phyloP scores from a whole-genome alignment of 2,888 invertebrate species.

The Apamea anceps region DNA sequence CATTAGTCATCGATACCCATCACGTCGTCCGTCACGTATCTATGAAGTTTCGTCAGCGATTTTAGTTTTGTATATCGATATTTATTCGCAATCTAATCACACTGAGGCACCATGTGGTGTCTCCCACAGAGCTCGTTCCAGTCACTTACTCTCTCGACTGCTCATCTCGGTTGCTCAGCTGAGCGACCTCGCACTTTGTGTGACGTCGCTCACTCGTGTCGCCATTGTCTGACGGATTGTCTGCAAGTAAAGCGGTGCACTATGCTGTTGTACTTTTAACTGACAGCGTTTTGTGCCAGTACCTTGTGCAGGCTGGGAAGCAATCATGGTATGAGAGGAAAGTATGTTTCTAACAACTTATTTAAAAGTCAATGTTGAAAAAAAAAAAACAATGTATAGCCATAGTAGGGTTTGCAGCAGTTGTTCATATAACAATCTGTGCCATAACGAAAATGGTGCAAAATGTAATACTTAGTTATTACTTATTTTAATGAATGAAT shows the following conservation, averaged over 20 bases:
- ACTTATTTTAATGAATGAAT: not conserved
- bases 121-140: not conserved
- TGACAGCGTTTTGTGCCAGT: not conserved
- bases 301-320: not conserved
- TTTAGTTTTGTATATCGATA: not conserved
- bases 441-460: not conserved
- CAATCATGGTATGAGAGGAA: not conserved
- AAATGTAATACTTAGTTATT: not conserved
- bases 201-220: slow-evolving; percentile 39
- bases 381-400: not conserved
- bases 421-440: not conserved
- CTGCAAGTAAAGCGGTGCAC: not conserved
- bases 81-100: not conserved
- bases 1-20: not conserved
- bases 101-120: not conserved
- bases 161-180: slow-evolving; percentile 18
- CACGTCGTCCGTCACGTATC: too few species aligned
- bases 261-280: not conserved
- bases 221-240: slow-evolving; percentile 43
- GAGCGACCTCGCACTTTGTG: slow-evolving; percentile 2
- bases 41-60: not conserved
- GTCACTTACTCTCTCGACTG: slow-evolving; percentile 19
- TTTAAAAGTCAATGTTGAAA: not conserved
- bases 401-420: not conserved
- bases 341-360: not conserved